Evolutionary conservation across 2,113 vertebrate species (phyloP).

Genomic region (Pelusios castaneus): DNA sequence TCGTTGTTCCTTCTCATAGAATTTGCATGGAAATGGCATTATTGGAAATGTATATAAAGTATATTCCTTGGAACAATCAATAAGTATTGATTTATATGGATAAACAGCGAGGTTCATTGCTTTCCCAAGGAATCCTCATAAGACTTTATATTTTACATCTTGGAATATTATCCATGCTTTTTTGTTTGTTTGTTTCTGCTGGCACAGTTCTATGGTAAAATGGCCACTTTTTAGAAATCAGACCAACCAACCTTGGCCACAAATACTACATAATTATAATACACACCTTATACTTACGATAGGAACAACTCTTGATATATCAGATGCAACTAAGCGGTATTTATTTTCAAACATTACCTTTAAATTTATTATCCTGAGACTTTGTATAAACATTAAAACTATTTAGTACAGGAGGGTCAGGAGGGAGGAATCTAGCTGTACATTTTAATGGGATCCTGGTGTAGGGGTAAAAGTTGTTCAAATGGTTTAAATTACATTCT

Average conservation of each 20-base stretch:
- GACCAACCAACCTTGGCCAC: background rate
- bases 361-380: background rate
- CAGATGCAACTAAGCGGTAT: background rate
- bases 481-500: background rate
- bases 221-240: background rate
- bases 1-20: conserved; percentile 39
- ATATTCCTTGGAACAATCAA: conserved; percentile 1
- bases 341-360: conserved; percentile 4
- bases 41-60: conserved; percentile 36
- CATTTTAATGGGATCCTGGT: background rate
- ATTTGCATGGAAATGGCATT: conserved; percentile 66
- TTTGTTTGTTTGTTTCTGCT: background rate
- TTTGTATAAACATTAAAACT: background rate
- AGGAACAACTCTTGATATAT: background rate
- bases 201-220: background rate
- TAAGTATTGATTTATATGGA: conserved; percentile 28
- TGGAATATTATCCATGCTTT: background rate
- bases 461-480: background rate
- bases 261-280: background rate
- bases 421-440: background rate
- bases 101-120: background rate
- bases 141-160: background rate
- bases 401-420: background rate
- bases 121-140: background rate
- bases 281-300: background rate